These are phyloP conservation scores for Eledona agricola DNA, from an alignment of 2,888 invertebrate genomes.

Conservation along the genomic window DNA sequence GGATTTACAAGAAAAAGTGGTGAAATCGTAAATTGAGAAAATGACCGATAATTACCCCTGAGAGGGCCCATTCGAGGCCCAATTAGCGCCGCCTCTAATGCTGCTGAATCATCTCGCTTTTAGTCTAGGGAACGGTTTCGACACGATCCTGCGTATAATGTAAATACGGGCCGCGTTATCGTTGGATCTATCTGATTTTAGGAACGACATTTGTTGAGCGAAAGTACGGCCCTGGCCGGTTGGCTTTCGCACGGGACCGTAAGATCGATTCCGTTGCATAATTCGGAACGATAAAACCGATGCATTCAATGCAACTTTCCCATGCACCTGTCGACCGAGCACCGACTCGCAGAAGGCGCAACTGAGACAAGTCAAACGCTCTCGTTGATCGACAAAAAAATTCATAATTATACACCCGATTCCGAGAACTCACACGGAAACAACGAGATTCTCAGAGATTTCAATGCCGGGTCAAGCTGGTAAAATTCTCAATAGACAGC, in stretches of 20 bases:
- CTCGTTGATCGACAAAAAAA: too few relatives aligned
- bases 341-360: constrained; percentile 4
- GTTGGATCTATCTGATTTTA: constrained; percentile 1
- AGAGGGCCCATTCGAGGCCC: constrained; percentile 51
- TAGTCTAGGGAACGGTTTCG: constrained; percentile 31
- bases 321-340: constrained; percentile 28
- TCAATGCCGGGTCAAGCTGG: too few relatives aligned
- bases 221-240: not conserved
- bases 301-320: constrained; percentile 23
- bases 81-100: constrained; percentile 52
- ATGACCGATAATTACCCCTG: constrained; percentile 53
- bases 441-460: too few relatives aligned
- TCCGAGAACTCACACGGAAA: too few relatives aligned
- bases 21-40: constrained; percentile 54
- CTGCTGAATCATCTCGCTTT: constrained; percentile 52
- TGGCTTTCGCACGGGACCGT: constrained; percentile 10
- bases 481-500: too few relatives aligned
- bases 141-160: constrained; percentile 20
- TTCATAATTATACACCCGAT: too few relatives aligned
- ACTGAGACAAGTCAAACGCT: not conserved
- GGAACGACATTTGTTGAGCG: constrained; percentile 1
- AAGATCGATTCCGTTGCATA: constrained; percentile 22
- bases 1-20: constrained; percentile 43
- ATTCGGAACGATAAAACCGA: constrained; percentile 20
- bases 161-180: constrained; percentile 25